Evolutionary conservation across 2,888 invertebrate species (phyloP).

Genomic region (Melieria omissa): DNA sequence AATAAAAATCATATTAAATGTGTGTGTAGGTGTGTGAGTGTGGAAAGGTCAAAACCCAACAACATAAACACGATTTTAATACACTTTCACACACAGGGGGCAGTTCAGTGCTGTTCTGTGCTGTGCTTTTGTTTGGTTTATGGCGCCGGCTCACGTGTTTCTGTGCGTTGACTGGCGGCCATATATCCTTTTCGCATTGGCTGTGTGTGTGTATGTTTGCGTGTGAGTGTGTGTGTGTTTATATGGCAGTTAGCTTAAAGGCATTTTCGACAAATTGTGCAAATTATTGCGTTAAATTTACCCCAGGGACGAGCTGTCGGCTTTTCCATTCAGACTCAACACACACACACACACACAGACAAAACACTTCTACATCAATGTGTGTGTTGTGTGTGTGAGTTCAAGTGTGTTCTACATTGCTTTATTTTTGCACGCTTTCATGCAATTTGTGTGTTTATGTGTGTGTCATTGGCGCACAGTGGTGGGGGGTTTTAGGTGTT

Average conservation of each 20-base stretch:
- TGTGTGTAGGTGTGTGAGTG: not conserved
- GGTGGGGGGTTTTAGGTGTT: no score
- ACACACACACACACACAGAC: no score
- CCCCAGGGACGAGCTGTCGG: slow-evolving; percentile 49
- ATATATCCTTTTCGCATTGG: slow-evolving; percentile 1
- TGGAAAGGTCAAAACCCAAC: no score
- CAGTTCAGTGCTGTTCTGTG: not conserved
- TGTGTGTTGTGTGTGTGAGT: no score
- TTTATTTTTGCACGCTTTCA: no score
- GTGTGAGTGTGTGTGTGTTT: slow-evolving; percentile 37
- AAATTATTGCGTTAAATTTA: slow-evolving; percentile 62
- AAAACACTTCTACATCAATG: no score
- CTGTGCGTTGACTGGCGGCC: slow-evolving; percentile 16
- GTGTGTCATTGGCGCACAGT: no score
- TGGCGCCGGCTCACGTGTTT: slow-evolving; percentile 16
- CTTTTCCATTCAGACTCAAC: not conserved
- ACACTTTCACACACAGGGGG: not conserved
- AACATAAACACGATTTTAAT: not conserved
- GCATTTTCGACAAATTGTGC: slow-evolving; percentile 61
- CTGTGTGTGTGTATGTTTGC: slow-evolving; percentile 8
- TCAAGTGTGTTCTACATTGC: no score
- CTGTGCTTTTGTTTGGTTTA: slow-evolving; percentile 8
- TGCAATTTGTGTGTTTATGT: no score
- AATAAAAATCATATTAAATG: slow-evolving; percentile 1
- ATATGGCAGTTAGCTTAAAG: slow-evolving; percentile 50